Conservation (phyloP, 2,113 vertebrate genomes). For the Danionella cerebrum region DNA sequence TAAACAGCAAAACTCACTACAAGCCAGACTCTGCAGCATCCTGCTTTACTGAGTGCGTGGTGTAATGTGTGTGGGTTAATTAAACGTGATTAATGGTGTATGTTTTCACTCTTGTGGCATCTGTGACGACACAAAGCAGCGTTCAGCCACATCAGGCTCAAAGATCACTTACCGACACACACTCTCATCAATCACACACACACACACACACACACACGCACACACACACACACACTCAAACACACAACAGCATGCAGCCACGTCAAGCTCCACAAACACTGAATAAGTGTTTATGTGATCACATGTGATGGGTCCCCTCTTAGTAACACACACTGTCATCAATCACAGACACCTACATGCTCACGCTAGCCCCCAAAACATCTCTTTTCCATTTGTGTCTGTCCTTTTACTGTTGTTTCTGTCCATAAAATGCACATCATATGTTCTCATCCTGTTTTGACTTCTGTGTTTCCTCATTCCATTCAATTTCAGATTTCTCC, state of each 20-base stretch:
- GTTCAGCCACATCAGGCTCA: slow-evolving; percentile 22
- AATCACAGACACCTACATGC: slow-evolving; percentile 31
- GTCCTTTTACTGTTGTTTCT: background rate
- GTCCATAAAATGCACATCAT: background rate
- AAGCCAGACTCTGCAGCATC: background rate
- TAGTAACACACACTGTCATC: slow-evolving; percentile 37
- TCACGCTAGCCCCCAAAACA: background rate
- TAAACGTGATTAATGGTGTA: slow-evolving; percentile 38
- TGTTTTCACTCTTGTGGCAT: slow-evolving; percentile 37
- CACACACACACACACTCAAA: too few relatives aligned
- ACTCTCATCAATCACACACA: slow-evolving; percentile 42
- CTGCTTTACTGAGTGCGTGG: background rate
- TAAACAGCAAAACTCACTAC: background rate
- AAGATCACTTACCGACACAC: slow-evolving; percentile 37
- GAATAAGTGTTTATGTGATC: slow-evolving; percentile 45
- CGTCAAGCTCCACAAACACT: slow-evolving; percentile 22
- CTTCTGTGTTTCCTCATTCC: slow-evolving; percentile 4
- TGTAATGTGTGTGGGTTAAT: slow-evolving; percentile 29
- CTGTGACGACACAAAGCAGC: slow-evolving; percentile 37
- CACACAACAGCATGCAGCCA: background rate
- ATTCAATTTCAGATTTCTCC: background rate
- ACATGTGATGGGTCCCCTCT: slow-evolving; percentile 39
- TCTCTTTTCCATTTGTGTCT: background rate
- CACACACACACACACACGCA: slow-evolving; percentile 1
- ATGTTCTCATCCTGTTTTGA: background rate